These are phyloP conservation scores for Thysanoteuthis rhombus DNA, from an alignment of 2,888 invertebrate genomes.

Conservation along the genomic window DNA sequence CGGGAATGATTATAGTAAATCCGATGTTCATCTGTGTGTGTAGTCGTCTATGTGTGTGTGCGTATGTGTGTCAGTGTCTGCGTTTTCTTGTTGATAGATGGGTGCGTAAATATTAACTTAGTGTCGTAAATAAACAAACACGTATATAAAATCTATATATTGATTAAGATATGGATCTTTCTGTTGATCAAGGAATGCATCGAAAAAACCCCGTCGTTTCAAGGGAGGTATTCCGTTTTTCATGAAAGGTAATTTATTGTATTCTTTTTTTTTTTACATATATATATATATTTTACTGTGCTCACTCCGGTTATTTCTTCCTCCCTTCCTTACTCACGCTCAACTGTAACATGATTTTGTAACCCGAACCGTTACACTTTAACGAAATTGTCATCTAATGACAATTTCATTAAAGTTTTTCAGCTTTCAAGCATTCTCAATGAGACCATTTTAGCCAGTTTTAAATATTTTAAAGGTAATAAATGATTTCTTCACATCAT, in stretches of 20 bases:
- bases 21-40: background rate
- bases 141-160: background rate
- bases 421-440: background rate
- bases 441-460: background rate
- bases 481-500: too few relatives aligned
- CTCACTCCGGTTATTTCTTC: background rate
- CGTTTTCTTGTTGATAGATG: background rate
- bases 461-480: too few relatives aligned
- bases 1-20: background rate
- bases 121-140: background rate
- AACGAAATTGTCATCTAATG: background rate
- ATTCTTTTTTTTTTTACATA: too few relatives aligned
- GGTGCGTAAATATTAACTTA: background rate
- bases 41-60: background rate
- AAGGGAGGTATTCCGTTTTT: background rate
- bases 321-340: background rate
- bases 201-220: background rate
- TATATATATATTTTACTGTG: background rate
- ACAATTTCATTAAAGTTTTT: background rate
- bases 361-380: background rate
- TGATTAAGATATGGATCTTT: background rate
- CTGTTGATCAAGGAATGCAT: background rate
- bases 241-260: background rate
- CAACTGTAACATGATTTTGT: background rate
- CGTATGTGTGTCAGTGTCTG: background rate